These are phyloP conservation scores for Tolypeutes matacus DNA, from an alignment of 2,797 vertebrate species.

Conservation along the genomic window DNA sequence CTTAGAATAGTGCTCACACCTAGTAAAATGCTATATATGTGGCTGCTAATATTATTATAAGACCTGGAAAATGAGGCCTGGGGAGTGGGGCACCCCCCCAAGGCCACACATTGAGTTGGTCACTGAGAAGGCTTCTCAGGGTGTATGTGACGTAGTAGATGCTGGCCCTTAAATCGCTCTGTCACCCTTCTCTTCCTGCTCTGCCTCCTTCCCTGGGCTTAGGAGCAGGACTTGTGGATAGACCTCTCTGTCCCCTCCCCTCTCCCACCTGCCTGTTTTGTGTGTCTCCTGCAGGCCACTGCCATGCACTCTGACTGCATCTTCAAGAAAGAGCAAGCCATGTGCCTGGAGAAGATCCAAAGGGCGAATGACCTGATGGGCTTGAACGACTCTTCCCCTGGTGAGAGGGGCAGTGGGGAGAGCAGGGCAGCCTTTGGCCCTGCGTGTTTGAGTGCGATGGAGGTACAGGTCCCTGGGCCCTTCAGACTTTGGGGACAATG, in stretches of 20 bases:
- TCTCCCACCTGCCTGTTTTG: accelerated
- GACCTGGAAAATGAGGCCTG: neutral
- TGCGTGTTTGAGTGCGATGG: neutral
- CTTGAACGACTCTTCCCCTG: slow-evolving; percentile 87
- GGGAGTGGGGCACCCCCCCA: neutral
- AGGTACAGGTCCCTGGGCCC: neutral
- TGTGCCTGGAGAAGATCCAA: slow-evolving; percentile 93
- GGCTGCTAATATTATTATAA: neutral
- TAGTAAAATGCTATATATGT: accelerated
- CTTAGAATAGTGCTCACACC: neutral
- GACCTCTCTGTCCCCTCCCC: accelerated
- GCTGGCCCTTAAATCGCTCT: neutral
- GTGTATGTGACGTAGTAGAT: neutral
- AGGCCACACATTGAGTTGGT: neutral
- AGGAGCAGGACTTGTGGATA: neutral
- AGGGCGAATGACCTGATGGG: slow-evolving; percentile 83
- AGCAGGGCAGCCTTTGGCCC: accelerated
- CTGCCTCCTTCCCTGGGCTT: neutral
- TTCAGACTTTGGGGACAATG: neutral
- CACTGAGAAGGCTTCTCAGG: neutral
- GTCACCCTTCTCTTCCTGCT: neutral
- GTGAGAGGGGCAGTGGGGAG: slow-evolving; percentile 71
- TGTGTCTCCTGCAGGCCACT: slow-evolving; percentile 85
- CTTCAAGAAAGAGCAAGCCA: slow-evolving; percentile 94
- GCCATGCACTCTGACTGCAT: slow-evolving; percentile 92